Percentiles rank a stretch among this genome's conserved stretches.
These are phyloP conservation scores for Drosophila littoralis DNA, from an alignment of 1,140 invertebrate species.

Conservation along the genomic window DNA sequence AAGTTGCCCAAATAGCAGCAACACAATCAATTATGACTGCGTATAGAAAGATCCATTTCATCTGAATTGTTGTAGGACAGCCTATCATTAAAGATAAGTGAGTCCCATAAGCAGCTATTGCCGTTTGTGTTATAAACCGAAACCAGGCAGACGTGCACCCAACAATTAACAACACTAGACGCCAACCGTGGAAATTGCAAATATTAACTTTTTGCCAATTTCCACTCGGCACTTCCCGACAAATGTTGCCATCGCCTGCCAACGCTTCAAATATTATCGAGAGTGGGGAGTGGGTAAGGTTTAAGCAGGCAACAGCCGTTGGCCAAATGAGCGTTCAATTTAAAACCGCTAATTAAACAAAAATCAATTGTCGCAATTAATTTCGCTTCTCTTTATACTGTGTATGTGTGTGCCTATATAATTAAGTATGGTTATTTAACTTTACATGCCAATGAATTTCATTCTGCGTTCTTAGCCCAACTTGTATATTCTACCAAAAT, in stretches of 20 bases:
- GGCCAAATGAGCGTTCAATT: constrained; percentile 44
- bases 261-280: too few relatives aligned
- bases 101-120: constrained; percentile 30
- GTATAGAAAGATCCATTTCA: not conserved
- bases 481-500: too few relatives aligned
- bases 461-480: constrained; percentile 42
- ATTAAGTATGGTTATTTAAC: constrained; percentile 82
- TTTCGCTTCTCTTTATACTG: constrained; percentile 22
- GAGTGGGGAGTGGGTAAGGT: not conserved
- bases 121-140: constrained; percentile 42
- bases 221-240: constrained; percentile 51
- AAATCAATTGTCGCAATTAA: constrained; percentile 81
- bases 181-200: constrained; percentile 59
- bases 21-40: too few relatives aligned
- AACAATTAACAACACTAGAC: constrained; percentile 50
- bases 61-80: constrained; percentile 10
- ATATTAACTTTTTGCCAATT: constrained; percentile 77
- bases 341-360: constrained; percentile 69
- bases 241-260: constrained; percentile 63
- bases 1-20: too few relatives aligned
- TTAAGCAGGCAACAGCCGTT: constrained; percentile 13
- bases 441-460: constrained; percentile 77
- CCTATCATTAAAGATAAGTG: constrained; percentile 4
- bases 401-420: constrained; percentile 2
- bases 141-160: constrained; percentile 64